phyloP scores from a whole-genome alignment of 2,888 invertebrate species.

The Sphaeridia pumilis region DNA sequence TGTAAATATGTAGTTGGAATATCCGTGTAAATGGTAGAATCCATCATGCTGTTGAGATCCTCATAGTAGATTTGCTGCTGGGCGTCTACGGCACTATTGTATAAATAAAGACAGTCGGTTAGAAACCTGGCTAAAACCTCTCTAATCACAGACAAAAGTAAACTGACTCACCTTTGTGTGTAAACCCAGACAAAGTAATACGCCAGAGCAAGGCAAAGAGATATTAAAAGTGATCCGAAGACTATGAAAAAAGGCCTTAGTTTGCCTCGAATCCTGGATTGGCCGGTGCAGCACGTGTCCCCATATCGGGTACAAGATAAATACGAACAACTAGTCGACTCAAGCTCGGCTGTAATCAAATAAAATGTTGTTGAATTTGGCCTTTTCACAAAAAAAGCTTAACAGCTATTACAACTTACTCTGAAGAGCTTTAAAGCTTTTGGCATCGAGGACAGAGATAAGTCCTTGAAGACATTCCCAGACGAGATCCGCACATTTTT shows the following conservation, averaged over 20 bases:
- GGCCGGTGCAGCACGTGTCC: conserved; percentile 32
- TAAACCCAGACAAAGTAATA: conserved; percentile 36
- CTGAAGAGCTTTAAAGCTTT: conserved; percentile 35
- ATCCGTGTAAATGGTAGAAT: too few relatives aligned
- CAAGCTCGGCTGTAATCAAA: conserved; percentile 30
- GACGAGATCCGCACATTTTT: conserved; percentile 33
- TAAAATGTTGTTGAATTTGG: not conserved
- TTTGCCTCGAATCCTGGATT: conserved; percentile 28
- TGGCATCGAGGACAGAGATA: conserved; percentile 35
- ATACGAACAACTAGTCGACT: conserved; percentile 35
- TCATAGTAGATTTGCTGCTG: too few relatives aligned
- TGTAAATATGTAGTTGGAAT: too few relatives aligned
- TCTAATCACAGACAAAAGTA: too few relatives aligned
- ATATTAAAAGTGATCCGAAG: conserved; percentile 35
- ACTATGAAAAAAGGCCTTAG: conserved; percentile 35
- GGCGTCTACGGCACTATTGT: too few relatives aligned
- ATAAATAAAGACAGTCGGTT: too few relatives aligned
- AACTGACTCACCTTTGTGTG: conserved; percentile 28
- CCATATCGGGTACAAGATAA: conserved; percentile 35
- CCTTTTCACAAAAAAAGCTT: not conserved
- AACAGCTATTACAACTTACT: too few relatives aligned
- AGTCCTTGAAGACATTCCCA: conserved; percentile 36
- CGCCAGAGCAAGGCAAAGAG: conserved; percentile 34
- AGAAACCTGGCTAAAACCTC: too few relatives aligned
- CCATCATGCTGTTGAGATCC: too few relatives aligned